Conservation (phyloP, 2,888 invertebrate genomes). For the Tiliacea aurago region DNA sequence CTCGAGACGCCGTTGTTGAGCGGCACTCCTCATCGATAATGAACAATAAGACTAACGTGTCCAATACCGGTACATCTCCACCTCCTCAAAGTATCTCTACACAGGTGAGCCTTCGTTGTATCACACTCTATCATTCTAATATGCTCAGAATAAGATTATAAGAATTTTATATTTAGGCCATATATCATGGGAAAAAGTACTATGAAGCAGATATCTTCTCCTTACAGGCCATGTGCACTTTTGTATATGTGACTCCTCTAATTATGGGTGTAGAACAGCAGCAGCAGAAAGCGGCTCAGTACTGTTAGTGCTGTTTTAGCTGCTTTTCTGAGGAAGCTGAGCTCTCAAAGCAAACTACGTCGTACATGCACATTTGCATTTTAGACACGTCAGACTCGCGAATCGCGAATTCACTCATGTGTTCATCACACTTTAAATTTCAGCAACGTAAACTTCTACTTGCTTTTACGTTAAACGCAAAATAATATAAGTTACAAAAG, state of each 20-base stretch:
- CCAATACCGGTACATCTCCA: constrained; percentile 95
- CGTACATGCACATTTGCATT: background rate
- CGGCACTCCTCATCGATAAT: constrained; percentile 70
- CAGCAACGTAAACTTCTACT: background rate
- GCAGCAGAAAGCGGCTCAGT: too few species aligned
- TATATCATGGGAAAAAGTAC: background rate
- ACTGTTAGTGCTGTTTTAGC: too few species aligned
- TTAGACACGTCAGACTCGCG: too few species aligned
- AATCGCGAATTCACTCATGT: background rate
- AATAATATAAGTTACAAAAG: background rate
- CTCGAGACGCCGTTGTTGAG: constrained; percentile 71
- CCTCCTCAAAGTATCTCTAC: constrained; percentile 97
- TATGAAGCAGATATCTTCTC: background rate
- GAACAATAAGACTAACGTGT: constrained; percentile 75
- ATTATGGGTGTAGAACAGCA: background rate
- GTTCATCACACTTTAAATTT: background rate
- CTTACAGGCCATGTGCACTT: background rate
- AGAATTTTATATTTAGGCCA: background rate
- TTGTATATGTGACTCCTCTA: background rate
- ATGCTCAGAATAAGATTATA: background rate
- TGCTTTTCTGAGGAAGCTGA: background rate
- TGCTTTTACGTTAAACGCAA: background rate
- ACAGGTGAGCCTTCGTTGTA: constrained; percentile 87
- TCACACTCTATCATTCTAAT: background rate
- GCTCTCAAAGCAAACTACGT: background rate